Evolutionary conservation across 2,797 vertebrate species (phyloP).

Genomic region (Trichosurus vulpecula): DNA sequence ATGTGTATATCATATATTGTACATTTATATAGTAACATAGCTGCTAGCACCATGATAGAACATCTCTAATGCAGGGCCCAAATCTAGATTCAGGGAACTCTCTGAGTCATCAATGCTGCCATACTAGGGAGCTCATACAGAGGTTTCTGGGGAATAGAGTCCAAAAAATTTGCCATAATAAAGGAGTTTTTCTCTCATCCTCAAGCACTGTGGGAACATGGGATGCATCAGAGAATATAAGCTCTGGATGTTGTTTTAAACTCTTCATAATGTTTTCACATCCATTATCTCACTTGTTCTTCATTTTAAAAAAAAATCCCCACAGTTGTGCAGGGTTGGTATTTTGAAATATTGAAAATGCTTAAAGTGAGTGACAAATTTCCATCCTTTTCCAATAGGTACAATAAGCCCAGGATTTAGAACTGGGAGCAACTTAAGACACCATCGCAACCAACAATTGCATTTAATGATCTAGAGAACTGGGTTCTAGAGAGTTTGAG

Average conservation of each 20-base stretch:
- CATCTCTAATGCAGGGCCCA: too few species aligned
- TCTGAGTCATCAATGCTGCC: background rate
- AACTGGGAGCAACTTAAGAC: background rate
- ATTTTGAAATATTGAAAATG: background rate
- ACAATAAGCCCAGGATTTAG: background rate
- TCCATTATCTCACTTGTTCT: background rate
- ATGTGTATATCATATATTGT: background rate
- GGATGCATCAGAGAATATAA: background rate
- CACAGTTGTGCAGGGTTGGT: background rate
- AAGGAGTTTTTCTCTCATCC: background rate
- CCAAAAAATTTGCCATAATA: background rate
- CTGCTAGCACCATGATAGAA: background rate
- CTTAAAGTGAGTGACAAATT: background rate
- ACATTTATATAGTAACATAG: background rate
- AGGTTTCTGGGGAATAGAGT: background rate
- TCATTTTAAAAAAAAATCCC: slow-evolving; percentile 30
- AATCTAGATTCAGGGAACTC: background rate
- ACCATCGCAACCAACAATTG: background rate
- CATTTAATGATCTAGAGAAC: rapidly evolving
- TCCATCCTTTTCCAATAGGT: background rate
- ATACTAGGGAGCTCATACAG: background rate
- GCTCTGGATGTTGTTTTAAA: background rate
- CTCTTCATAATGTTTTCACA: slow-evolving; percentile 12
- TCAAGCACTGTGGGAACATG: background rate
- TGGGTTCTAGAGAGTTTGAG: background rate